phyloP scores from a whole-genome alignment of 1,140 invertebrate genomes.

The Nixonia krombeini region DNA sequence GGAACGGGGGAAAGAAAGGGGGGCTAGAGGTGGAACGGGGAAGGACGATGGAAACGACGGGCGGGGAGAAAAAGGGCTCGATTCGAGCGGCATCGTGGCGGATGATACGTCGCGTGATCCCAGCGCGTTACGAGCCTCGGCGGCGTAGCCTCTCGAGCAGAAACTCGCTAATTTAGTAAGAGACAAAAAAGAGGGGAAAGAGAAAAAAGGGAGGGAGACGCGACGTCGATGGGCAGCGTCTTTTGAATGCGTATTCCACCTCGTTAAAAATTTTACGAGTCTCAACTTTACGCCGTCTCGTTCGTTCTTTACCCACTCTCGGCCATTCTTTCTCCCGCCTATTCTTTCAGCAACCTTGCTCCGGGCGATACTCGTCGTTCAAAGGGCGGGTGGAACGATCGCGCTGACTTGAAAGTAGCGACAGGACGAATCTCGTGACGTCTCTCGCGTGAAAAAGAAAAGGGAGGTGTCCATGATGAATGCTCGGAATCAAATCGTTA shows the following conservation, averaged over 20 bases:
- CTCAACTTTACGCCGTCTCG: conserved; percentile 43
- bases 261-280: conserved; percentile 62
- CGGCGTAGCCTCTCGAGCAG: conserved; percentile 32
- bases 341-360: conserved; percentile 37
- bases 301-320: conserved; percentile 38
- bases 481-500: conserved; percentile 9
- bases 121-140: conserved; percentile 50
- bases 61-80: conserved; percentile 18
- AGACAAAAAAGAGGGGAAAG: conserved; percentile 4
- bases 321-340: conserved; percentile 28
- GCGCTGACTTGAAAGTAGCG: conserved; percentile 30
- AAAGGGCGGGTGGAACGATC: conserved; percentile 27
- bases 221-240: conserved; percentile 36
- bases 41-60: too few species aligned
- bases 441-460: conserved; percentile 17
- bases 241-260: conserved; percentile 51
- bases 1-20: too few species aligned
- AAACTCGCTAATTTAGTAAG: conserved; percentile 57
- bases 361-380: conserved; percentile 31
- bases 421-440: conserved; percentile 21
- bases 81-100: background rate
- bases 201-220: conserved; percentile 21
- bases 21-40: too few species aligned
- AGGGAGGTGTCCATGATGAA: conserved; percentile 22
- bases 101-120: conserved; percentile 47